Percentiles rank a stretch among this genome's conserved stretches.
These are phyloP conservation scores for Drosophila parvula DNA, from an alignment of 1,140 invertebrate species.

Conservation along the genomic window DNA sequence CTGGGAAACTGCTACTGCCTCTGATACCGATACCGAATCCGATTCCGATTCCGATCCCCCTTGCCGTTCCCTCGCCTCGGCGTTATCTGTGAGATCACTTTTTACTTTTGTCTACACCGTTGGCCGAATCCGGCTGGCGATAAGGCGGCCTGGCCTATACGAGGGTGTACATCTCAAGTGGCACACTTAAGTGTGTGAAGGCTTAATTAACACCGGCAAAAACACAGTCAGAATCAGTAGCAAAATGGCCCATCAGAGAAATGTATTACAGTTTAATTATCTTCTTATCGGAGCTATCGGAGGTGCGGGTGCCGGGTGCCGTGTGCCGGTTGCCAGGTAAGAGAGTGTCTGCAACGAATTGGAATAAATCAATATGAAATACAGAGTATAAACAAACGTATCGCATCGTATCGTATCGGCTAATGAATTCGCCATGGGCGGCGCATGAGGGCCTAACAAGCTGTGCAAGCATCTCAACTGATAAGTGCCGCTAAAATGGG, in stretches of 20 bases:
- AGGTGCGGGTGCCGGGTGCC: not conserved
- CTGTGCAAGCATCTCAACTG: constrained; percentile 28
- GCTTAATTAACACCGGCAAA: constrained; percentile 73
- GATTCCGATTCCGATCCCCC: constrained; percentile 12
- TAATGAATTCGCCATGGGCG: constrained; percentile 29
- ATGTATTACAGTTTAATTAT: constrained; percentile 75
- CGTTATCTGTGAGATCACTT: constrained; percentile 51
- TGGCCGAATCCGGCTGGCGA: constrained; percentile 51
- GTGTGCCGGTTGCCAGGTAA: constrained; percentile 1
- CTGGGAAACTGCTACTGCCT: constrained; percentile 31
- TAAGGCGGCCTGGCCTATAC: constrained; percentile 35
- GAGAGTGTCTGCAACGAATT: constrained; percentile 52
- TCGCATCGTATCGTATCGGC: constrained; percentile 9
- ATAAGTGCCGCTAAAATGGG: constrained; percentile 37
- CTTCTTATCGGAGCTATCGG: constrained; percentile 46
- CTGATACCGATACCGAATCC: constrained; percentile 32
- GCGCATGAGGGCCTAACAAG: constrained; percentile 32
- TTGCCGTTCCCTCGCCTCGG: too few species aligned
- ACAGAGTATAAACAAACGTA: constrained; percentile 15
- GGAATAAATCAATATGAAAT: constrained; percentile 42
- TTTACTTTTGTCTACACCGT: constrained; percentile 41
- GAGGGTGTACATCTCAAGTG: constrained; percentile 56
- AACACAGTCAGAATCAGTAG: not conserved
- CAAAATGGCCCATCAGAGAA: constrained; percentile 34
- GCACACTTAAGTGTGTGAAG: constrained; percentile 75